Base-by-base conservation (phyloP, 2,797 vertebrate genomes). In the Valencia hispanica region DNA sequence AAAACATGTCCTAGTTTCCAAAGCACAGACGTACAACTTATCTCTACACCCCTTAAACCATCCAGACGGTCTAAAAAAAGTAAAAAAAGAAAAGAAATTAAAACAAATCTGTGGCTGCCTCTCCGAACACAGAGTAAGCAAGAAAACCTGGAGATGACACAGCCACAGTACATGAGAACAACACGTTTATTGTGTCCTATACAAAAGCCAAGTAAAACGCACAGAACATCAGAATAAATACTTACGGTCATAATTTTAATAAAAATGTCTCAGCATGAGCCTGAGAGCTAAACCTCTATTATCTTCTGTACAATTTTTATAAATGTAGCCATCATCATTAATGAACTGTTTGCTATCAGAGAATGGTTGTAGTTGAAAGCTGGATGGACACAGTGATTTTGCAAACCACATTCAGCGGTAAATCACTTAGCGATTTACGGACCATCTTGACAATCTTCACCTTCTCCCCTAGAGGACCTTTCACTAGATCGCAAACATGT, bases 1-100 rank as follows among this genome's bases (percentile, higher is more conserved):
- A 32, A 79, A 87, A 86, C 82, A 70, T 5, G 50, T 69, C 32
- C 1, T 5, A 71, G 41, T 74, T 61, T 45, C 27, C 45, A 11
- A 5, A 30, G 2, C 48, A 27, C n/a, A 36, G 10, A 76, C 22
- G 55, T 47, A 5, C 68, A 50, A 32, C 43, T 78, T 55, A 41
- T 1, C 4, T 12, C 57, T 27, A 2, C 70, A 74, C 2, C 63
- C 71, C 53, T 72, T 30, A 34, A 71, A 79, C 70, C 71, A 50
- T n/a, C 55, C 34, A 63, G 32, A 77, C 1, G 32, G 7, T 0
- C 63, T 68, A 25, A 17, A n/a, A 45, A n/a, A 41, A 14, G 2
- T 34, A 0, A 34, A 51, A 22, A 51, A n/a, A n/a, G n/a, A n/a
- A n/a, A n/a, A n/a, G n/a, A n/a, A n/a, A n/a, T n/a, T n/a, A n/a